Evolutionary conservation across 35 echinoderm and acorn worm species (phyloP).

Genomic region (Apostichopus parvimensis): DNA sequence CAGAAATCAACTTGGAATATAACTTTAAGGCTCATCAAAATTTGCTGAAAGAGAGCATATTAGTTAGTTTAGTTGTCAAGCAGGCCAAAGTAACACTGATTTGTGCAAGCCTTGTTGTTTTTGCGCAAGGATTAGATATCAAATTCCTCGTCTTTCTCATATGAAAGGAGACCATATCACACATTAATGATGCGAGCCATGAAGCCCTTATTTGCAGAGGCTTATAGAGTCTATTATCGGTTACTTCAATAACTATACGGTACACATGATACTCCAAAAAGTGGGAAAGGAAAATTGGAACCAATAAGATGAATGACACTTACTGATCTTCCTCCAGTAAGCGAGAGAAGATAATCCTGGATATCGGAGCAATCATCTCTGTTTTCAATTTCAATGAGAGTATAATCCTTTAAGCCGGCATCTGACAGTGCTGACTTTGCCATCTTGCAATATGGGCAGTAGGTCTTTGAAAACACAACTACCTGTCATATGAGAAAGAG

Average conservation of each 20-base stretch:
- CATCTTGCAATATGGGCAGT: slow-evolving; percentile 66
- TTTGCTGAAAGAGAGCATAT: too few species aligned
- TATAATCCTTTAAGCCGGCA: slow-evolving; percentile 43
- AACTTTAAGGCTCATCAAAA: too few species aligned
- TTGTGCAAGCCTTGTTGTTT: too few species aligned
- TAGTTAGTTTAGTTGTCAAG: too few species aligned
- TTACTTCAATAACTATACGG: too few species aligned
- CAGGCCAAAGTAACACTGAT: too few species aligned
- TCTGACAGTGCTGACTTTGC: slow-evolving; percentile 53
- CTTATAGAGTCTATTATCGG: too few species aligned
- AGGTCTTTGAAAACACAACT: slow-evolving; percentile 70
- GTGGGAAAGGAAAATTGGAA: too few species aligned
- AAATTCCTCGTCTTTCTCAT: background rate
- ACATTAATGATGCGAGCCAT: background rate
- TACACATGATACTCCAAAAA: too few species aligned
- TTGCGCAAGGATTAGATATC: too few species aligned
- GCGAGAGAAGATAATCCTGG: slow-evolving; percentile 21
- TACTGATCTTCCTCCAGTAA: slow-evolving; percentile 72
- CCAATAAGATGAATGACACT: background rate
- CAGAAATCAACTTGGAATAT: too few species aligned
- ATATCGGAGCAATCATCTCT: slow-evolving; percentile 28
- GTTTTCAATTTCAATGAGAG: slow-evolving; percentile 53
- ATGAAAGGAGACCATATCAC: background rate
- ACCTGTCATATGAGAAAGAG: slow-evolving; percentile 28
- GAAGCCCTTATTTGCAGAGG: background rate